A percentile compares a stretch with the other conserved stretches of the same genome.
phyloP scores from a whole-genome alignment of 64 coral and sea anemone species.

The Orbicella faveolata region DNA sequence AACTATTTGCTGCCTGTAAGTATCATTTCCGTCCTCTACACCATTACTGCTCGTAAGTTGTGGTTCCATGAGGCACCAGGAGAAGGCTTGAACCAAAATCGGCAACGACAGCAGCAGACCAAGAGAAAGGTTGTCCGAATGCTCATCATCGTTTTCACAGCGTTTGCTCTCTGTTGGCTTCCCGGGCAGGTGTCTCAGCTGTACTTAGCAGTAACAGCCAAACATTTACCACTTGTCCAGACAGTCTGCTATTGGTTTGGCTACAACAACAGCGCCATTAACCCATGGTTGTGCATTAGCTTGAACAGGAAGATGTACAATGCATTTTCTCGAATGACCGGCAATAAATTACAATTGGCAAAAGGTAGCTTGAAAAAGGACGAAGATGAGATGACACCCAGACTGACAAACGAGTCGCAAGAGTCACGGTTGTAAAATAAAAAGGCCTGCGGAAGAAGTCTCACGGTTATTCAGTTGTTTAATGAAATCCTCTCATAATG shows the following conservation, averaged over 20 bases:
- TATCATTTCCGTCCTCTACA: slow-evolving; percentile 47
- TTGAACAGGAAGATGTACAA: neutral
- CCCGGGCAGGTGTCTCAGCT: slow-evolving; percentile 30
- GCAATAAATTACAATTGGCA: too few relatives aligned
- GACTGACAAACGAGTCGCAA: too few relatives aligned
- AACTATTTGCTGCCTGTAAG: slow-evolving; percentile 36
- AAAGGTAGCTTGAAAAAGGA: too few relatives aligned
- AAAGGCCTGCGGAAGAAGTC: too few relatives aligned
- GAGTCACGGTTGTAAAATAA: too few relatives aligned
- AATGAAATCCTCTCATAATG: too few relatives aligned
- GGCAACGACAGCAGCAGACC: neutral
- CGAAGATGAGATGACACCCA: too few relatives aligned
- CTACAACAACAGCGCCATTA: slow-evolving; percentile 46
- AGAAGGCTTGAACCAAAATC: neutral
- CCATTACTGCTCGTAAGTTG: slow-evolving; percentile 25
- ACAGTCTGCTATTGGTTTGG: slow-evolving; percentile 14
- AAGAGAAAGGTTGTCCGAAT: slow-evolving; percentile 43
- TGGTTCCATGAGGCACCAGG: slow-evolving; percentile 52
- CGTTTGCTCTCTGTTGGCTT: slow-evolving; percentile 65
- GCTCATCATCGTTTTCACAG: slow-evolving; percentile 41
- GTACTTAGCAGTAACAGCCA: neutral
- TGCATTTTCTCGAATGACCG: neutral
- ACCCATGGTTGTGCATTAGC: slow-evolving; percentile 39
- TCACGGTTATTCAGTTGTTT: too few relatives aligned
- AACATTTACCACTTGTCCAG: neutral